A percentile compares a stretch with the other conserved stretches of the same genome.
phyloP scores from a whole-genome alignment of 2,113 vertebrate genomes.

The Lontra canadensis region DNA sequence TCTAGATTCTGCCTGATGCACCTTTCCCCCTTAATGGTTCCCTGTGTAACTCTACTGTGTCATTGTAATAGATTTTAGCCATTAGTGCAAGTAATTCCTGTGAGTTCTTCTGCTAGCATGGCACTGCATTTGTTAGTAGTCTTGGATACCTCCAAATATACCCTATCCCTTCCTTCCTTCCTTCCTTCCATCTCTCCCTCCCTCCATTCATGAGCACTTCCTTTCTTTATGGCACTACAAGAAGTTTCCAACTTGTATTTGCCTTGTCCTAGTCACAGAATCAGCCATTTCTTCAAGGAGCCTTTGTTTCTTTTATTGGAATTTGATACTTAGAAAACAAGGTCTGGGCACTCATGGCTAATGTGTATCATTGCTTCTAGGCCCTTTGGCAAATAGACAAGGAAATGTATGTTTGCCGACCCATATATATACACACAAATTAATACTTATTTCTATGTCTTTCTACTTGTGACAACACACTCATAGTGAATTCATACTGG shows the following conservation, averaged over 20 bases:
- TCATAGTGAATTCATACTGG: neutral
- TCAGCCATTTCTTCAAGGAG: neutral
- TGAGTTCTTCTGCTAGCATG: neutral
- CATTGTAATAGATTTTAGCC: neutral
- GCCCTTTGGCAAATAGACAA: neutral
- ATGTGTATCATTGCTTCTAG: neutral
- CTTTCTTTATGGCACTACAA: neutral
- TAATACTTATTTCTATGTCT: neutral
- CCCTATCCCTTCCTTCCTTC: neutral
- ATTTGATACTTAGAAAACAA: neutral
- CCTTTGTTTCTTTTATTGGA: neutral
- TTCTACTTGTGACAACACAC: neutral
- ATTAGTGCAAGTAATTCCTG: neutral
- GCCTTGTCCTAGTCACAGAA: neutral
- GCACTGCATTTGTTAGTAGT: neutral
- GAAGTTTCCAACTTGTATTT: neutral
- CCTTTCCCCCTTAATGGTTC: neutral
- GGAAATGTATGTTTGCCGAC: neutral
- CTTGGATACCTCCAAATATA: neutral
- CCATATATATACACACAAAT: neutral
- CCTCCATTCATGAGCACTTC: neutral
- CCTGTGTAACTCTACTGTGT: neutral
- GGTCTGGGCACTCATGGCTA: neutral
- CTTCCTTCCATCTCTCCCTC: rapidly evolving
- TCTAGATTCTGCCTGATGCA: neutral